phyloP scores from a whole-genome alignment of 92 coral and sea anemone species.

The Pocillopora grandis region DNA sequence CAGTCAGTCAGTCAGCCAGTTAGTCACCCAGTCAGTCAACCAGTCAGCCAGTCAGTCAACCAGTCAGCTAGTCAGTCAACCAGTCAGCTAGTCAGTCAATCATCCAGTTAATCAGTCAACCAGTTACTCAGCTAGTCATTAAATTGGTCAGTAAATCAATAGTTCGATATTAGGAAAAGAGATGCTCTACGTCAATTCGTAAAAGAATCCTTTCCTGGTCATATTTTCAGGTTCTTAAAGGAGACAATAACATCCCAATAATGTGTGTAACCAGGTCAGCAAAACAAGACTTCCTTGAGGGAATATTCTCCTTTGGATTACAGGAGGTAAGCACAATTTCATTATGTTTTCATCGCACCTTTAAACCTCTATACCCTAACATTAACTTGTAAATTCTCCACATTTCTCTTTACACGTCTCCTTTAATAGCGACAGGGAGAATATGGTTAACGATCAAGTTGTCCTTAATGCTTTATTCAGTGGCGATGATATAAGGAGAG shows the following conservation, averaged over 20 bases:
- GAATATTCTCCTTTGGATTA: constrained; percentile 76
- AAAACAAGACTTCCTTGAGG: constrained; percentile 70
- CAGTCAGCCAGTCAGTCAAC: too few relatives aligned
- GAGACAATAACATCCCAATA: constrained; percentile 59
- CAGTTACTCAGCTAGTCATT: background rate
- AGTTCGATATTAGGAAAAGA: background rate
- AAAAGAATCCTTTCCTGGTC: too few relatives aligned
- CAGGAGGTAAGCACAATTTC: constrained; percentile 68
- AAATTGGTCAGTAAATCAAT: background rate
- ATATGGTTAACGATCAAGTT: too few relatives aligned
- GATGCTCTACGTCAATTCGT: background rate
- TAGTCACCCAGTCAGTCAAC: too few relatives aligned
- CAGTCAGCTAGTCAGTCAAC: too few relatives aligned
- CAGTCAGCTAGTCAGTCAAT: too few relatives aligned
- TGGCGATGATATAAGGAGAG: too few relatives aligned
- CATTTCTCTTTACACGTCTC: too few relatives aligned
- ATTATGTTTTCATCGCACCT: background rate
- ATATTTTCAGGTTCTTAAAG: constrained; percentile 56
- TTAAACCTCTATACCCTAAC: background rate
- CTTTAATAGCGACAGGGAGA: too few relatives aligned
- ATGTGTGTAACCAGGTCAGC: constrained; percentile 64
- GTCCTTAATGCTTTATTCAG: too few relatives aligned
- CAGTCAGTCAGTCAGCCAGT: too few relatives aligned
- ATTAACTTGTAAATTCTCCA: too few relatives aligned
- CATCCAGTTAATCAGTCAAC: background rate